phyloP scores from a whole-genome alignment of 2,888 invertebrate genomes.

The Oscheius sp. region DNA sequence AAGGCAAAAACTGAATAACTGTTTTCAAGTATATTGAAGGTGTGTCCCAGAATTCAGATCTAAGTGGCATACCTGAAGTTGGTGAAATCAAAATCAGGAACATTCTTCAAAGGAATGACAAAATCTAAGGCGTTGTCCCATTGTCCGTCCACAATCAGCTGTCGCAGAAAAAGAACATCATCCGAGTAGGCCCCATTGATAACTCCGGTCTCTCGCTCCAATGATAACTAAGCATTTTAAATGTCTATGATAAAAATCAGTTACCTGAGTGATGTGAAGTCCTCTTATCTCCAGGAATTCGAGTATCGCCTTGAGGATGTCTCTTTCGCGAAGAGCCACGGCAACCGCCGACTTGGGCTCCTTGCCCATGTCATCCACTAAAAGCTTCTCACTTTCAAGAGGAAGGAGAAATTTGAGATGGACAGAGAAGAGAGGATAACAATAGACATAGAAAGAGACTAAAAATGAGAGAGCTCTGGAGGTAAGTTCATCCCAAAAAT shows the following conservation, averaged over 20 bases:
- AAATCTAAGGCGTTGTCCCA: conserved; percentile 98
- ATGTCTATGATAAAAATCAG: too few species aligned
- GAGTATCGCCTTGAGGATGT: conserved; percentile 78
- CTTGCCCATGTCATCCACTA: conserved; percentile 31
- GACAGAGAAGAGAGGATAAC: neutral
- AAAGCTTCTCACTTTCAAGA: neutral
- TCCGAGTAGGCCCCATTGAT: conserved; percentile 93
- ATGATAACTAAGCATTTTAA: conserved; percentile 68
- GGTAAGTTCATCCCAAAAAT: conserved; percentile 8
- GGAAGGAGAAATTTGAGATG: neutral
- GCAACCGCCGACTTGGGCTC: conserved; percentile 8
- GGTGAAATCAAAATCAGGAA: conserved; percentile 81
- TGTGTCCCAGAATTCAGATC: too few species aligned
- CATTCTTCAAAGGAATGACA: conserved; percentile 86
- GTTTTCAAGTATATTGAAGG: too few species aligned
- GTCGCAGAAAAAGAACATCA: conserved; percentile 87
- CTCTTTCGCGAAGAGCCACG: conserved; percentile 70
- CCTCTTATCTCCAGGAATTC: conserved; percentile 82
- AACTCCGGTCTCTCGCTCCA: conserved; percentile 93
- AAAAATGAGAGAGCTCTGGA: neutral
- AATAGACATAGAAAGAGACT: neutral
- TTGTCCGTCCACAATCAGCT: conserved; percentile 90
- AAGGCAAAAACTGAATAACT: too few species aligned
- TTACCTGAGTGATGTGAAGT: conserved; percentile 86
- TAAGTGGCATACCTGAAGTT: conserved; percentile 51